Percentiles rank a stretch among this genome's conserved stretches.
Conservation (phyloP, 2,113 vertebrate species). For the Crotalus viridis region DNA sequence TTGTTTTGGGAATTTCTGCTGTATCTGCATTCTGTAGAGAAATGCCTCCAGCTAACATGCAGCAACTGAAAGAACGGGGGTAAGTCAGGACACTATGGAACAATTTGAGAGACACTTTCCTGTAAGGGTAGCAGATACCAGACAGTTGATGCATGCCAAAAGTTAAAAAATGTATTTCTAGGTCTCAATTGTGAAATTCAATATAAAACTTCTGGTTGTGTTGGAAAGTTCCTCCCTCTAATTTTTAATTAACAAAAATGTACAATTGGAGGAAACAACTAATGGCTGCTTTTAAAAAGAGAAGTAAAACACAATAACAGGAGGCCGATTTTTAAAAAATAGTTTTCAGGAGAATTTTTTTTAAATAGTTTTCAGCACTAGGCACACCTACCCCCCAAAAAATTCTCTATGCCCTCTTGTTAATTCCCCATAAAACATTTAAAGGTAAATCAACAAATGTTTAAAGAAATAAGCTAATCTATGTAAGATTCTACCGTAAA, state of each 20-base stretch:
- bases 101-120: constrained; percentile 52
- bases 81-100: constrained; percentile 55
- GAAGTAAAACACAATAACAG: constrained; percentile 58
- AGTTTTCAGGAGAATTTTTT: background rate
- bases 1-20: background rate
- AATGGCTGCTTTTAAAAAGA: constrained; percentile 63
- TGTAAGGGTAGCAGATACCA: constrained; percentile 64
- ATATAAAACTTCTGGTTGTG: constrained; percentile 52
- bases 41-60: constrained; percentile 33
- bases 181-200: constrained; percentile 60
- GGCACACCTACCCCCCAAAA: background rate
- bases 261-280: constrained; percentile 69
- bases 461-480: constrained; percentile 33
- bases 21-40: constrained; percentile 22
- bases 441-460: constrained; percentile 6
- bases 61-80: constrained; percentile 48
- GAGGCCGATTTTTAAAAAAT: constrained; percentile 2
- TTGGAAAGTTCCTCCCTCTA: constrained; percentile 61
- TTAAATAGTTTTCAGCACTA: background rate
- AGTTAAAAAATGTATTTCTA: background rate
- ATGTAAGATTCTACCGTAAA: background rate
- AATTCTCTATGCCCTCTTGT: background rate
- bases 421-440: constrained; percentile 30
- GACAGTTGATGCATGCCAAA: constrained; percentile 60
- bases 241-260: constrained; percentile 42